Base-by-base conservation (phyloP, 1,140 invertebrate genomes). In the Nixonia krombeini region DNA sequence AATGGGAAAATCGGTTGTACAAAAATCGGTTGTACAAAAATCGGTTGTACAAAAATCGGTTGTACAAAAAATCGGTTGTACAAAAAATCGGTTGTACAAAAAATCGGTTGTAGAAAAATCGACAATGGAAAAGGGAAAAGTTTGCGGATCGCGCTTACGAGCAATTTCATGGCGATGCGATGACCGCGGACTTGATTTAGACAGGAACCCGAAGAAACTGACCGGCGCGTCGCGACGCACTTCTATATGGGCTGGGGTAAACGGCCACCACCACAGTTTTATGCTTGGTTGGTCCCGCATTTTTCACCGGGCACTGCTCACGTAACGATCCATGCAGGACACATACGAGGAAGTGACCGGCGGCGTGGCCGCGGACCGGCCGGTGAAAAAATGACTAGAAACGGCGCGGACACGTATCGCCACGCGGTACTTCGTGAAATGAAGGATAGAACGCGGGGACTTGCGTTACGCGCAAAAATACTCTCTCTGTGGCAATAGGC, bases 181-280 rank as follows among this genome's bases (percentile, higher is more conserved):
- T 29, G 41, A 13, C 18, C 28, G 52, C 38, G 37, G 28, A 38
- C 70, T 67, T 42, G 75, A 79, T 79, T 79, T 81, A 70, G 51
- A 63, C 68, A 72, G 64, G 70, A 75, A 68, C 69, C 66, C 71
- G 72, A 68, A 64, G 69, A 79, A 83, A 85, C 83, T 85, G 81
- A 59, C 73, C 23, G 29, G 56, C 45, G 61, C 38, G 70, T 75
- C 51, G 65, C 69, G 68, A 74, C 49, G 74, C 81, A 77, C 81
- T 82, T 83, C 80, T 85, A 84, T 85, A 84, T 81, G 81, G 76
- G 69, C 81, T 75, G 31, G 57, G 64, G 66, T 67, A 61, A 71
- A 70, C 62, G 67, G 55, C 74, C 70, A 74, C 74, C 74, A 72
- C 72, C 74, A 69, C 68, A 51, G 50, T 70, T 70, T 72, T 64